A percentile compares a stretch with the other conserved stretches of the same genome.
phyloP scores from a whole-genome alignment of 2,113 vertebrate species.

The Lethenteron camtschaticum region DNA sequence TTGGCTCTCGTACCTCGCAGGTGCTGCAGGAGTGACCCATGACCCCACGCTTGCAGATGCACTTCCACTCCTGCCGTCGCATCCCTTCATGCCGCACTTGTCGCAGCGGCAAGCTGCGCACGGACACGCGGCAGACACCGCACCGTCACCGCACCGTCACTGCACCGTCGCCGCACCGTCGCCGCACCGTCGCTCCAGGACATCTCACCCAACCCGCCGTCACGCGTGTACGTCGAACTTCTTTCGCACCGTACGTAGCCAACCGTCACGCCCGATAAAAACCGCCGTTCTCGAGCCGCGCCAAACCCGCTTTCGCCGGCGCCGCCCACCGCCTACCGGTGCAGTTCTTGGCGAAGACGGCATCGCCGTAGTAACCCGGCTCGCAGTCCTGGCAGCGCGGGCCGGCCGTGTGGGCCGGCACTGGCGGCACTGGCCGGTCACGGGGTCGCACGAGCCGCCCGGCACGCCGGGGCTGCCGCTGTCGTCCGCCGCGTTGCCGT shows the following conservation, averaged over 20 bases:
- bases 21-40: constrained; percentile 32
- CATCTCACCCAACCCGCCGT: too few relatives aligned
- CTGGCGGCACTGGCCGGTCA: constrained; percentile 61
- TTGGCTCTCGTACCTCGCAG: constrained; percentile 28
- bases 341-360: constrained; percentile 52
- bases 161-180: too few relatives aligned
- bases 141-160: too few relatives aligned
- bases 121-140: background rate
- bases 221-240: too few relatives aligned
- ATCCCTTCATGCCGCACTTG: constrained; percentile 35
- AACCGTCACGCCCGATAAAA: too few relatives aligned
- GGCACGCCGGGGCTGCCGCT: constrained; percentile 59
- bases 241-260: too few relatives aligned
- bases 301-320: too few relatives aligned
- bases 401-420: constrained; percentile 60
- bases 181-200: too few relatives aligned
- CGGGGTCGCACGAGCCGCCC: constrained; percentile 72
- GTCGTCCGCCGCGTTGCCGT: constrained; percentile 37
- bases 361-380: constrained; percentile 60
- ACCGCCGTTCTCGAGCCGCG: too few relatives aligned
- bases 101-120: constrained; percentile 31
- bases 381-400: constrained; percentile 59
- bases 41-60: constrained; percentile 41
- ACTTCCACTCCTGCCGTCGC: constrained; percentile 35
- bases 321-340: constrained; percentile 28